These are phyloP conservation scores for Pararge aegeria DNA, from an alignment of 1,140 invertebrate species.

Conservation along the genomic window DNA sequence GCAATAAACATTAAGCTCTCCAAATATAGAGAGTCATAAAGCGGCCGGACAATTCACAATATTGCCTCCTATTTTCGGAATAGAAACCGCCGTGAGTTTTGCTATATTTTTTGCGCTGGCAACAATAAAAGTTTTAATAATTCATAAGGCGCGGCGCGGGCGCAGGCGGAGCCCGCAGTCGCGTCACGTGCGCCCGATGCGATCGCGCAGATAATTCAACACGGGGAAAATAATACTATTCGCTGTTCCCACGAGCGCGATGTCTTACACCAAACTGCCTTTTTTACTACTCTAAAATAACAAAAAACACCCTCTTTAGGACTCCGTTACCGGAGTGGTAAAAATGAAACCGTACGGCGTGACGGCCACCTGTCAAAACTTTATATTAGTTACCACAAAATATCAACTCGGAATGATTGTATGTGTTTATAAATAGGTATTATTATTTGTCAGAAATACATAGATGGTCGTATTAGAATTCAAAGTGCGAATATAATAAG, in stretches of 20 bases:
- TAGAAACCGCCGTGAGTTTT: conserved; percentile 53
- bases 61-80: conserved; percentile 65
- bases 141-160: conserved; percentile 58
- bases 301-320: too few relatives aligned
- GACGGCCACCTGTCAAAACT: too few relatives aligned
- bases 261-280: conserved; percentile 48
- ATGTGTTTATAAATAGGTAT: too few relatives aligned
- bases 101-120: conserved; percentile 52
- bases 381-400: too few relatives aligned
- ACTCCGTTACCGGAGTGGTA: too few relatives aligned
- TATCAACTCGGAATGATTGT: too few relatives aligned
- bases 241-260: conserved; percentile 75
- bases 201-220: conserved; percentile 55
- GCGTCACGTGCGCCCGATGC: conserved; percentile 59
- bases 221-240: conserved; percentile 64
- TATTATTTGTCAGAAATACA: too few relatives aligned
- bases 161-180: conserved; percentile 41
- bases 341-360: too few relatives aligned
- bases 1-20: conserved; percentile 42
- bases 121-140: conserved; percentile 75
- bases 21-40: conserved; percentile 64
- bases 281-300: conserved; percentile 31
- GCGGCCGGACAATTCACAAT: conserved; percentile 47
- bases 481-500: too few relatives aligned
- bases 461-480: too few relatives aligned